Base-by-base conservation (phyloP, 2,797 vertebrate species). In the Coluber constrictor region DNA sequence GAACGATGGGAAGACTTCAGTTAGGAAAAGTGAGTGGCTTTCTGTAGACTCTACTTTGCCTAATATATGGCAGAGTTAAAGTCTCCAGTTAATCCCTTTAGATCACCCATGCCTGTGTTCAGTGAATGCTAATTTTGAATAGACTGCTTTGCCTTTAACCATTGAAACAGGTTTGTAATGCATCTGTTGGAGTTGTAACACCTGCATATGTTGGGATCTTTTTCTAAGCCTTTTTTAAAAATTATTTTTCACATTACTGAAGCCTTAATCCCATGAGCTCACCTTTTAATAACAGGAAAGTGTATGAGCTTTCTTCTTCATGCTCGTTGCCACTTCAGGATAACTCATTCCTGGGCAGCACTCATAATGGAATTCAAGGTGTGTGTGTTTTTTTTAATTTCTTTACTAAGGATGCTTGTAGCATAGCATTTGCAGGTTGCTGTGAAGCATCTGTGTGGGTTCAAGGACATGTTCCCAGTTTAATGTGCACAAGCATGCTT, bases 391-490 rank as follows among this genome's bases (percentile, higher is more conserved):
- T n/a, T 18, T 51, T 95, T 1, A 93, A 57, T 93, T 51, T 27
- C 15, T 54, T 96, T 1, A 93, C 60, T 93, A 59, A 96, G 96
- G 95, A 94, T 95, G 92, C 95, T 93, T 92, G 93, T 95, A 95
- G 95, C 13, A 5, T 88, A 94, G 91, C 37, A 92, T 94, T 93
- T 95, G 11, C 43, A 91, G 96, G 90, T 96, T 96, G 95, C 92
- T 56, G 94, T 32, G 93, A 93, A 86, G 92, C 59, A 57, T 25
- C 0, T 10, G 90, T 3, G 61, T 1, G 94, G 97, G 98, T 98
- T 98, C 98, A 99, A 99, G 99, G 99, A 98, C 99, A 95, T 95
- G 86, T 86, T 95, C 94, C 94, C 94, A 97, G 97, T 97, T 98
- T 98, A 98, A 97, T 99, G 98, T 98, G 98, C 98, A 94, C 97